A percentile compares a stretch with the other conserved stretches of the same genome.
Conservation (phyloP, 2,888 invertebrate species). For the Dynastes grantii region DNA sequence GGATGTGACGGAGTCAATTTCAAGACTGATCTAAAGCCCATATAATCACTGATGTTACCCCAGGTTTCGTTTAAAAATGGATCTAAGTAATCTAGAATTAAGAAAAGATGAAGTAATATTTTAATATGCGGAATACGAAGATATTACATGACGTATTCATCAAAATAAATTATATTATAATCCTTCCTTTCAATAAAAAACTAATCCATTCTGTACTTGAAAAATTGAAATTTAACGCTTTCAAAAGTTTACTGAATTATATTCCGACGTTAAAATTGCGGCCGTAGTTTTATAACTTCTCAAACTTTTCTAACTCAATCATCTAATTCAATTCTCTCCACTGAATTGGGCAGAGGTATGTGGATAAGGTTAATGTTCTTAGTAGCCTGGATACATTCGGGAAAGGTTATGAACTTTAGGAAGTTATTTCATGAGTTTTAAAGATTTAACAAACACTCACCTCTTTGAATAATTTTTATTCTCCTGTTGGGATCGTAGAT, state of each 20-base stretch:
- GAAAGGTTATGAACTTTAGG: neutral
- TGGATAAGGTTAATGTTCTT: too few relatives aligned
- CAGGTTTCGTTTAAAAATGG: conserved; percentile 75
- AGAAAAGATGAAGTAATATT: neutral
- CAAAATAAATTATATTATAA: too few relatives aligned
- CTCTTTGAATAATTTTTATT: conserved; percentile 73
- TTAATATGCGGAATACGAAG: too few relatives aligned
- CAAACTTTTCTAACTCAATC: too few relatives aligned
- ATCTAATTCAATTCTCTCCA: too few relatives aligned
- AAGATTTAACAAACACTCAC: conserved; percentile 62
- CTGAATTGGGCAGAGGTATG: too few relatives aligned
- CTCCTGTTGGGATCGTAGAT: conserved; percentile 81
- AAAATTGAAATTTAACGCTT: neutral
- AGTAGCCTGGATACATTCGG: too few relatives aligned
- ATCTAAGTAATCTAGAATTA: conserved; percentile 79
- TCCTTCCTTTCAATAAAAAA: too few relatives aligned
- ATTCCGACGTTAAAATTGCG: too few relatives aligned
- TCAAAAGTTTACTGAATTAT: too few relatives aligned
- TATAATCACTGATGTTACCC: conserved; percentile 74
- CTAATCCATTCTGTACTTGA: too few relatives aligned
- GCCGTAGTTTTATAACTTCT: too few relatives aligned
- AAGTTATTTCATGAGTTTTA: neutral
- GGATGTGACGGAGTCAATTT: conserved; percentile 86
- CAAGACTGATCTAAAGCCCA: conserved; percentile 85
- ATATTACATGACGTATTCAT: neutral